A percentile compares a stretch with the other conserved stretches of the same genome.
These are phyloP conservation scores for Meriones unguiculatus DNA, from an alignment of 2,113 vertebrate genomes.

Conservation along the genomic window DNA sequence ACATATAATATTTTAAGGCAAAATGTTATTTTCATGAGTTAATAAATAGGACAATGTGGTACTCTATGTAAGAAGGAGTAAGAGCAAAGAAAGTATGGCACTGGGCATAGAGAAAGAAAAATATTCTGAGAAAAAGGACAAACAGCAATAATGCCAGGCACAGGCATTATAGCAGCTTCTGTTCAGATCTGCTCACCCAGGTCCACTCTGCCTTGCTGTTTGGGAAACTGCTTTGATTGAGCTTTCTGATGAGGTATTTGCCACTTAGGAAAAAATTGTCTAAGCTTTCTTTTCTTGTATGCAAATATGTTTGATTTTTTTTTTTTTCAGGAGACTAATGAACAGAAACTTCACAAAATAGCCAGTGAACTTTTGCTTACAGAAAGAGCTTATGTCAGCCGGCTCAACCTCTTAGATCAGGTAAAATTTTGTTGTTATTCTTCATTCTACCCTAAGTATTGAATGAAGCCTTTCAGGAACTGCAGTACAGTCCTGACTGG, in stretches of 20 bases:
- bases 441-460: constrained; percentile 25
- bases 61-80: neutral
- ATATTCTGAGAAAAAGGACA: neutral
- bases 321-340: constrained; percentile 93
- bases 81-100: neutral
- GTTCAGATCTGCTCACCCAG: neutral
- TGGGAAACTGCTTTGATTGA: constrained; percentile 11
- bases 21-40: neutral
- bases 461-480: constrained; percentile 14
- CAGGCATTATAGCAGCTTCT: neutral
- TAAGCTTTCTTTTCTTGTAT: constrained; percentile 37
- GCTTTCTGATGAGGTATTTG: neutral
- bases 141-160: neutral
- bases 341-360: constrained; percentile 97
- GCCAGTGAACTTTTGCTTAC: constrained; percentile 97
- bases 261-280: constrained; percentile 46
- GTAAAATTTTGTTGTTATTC: constrained; percentile 69
- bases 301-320: constrained; percentile 7
- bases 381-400: constrained; percentile 95
- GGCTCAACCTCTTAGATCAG: constrained; percentile 93
- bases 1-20: neutral
- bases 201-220: neutral
- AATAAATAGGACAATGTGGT: neutral
- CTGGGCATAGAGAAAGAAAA: neutral
- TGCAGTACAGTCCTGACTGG: neutral